Evolutionary conservation across 2,113 vertebrate species (phyloP), one percentile per base, ranked within the genome.

Genomic region (Uria aalge): DNA sequence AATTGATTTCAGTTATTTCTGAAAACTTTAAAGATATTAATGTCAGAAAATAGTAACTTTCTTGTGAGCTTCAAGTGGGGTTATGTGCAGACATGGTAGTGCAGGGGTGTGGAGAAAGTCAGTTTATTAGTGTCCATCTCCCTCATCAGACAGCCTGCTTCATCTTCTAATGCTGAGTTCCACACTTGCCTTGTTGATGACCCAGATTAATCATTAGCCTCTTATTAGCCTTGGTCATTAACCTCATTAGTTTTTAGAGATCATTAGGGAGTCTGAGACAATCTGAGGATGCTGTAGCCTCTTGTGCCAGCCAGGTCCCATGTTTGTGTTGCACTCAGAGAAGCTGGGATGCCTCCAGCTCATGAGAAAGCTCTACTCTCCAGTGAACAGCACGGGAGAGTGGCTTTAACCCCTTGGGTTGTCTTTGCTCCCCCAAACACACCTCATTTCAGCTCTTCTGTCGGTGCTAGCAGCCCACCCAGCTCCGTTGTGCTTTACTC

Each of bases 351-450:
- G 13, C 32, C 50, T 59, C 24, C 24, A 71, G 40, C 12, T 24
- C 18, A 3, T 5, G 6, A 59, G 75, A 38, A 72, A 75, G 22
- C 27, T 66, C 55, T 10, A 11, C 41, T 86, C 17, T 52, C 30
- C 36, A 30, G 23, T 32, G 19, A 32, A 12, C 36, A 79, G 3
- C 29, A 8, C 29, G 17, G 27, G 21, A n/a, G 27, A 48, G 34
- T 30, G 68, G 16, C 30, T 84, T 74, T 71, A 41, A 53, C 18
- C 5, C 1, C 13, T 29, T 0, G 0, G 4, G 10, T 45, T 71
- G 30, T 41, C 45, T 72, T 89, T 2, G 2, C 11, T 77, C n/a
- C 64, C 32, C 32, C 47, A 74, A 2, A 32, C 21, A 20, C 5
- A 1, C 1, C 1, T 8, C 0, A 4, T 41, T 84, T 30, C 50